Conservation (phyloP, 1,140 invertebrate species). For the Penaeus indicus region DNA sequence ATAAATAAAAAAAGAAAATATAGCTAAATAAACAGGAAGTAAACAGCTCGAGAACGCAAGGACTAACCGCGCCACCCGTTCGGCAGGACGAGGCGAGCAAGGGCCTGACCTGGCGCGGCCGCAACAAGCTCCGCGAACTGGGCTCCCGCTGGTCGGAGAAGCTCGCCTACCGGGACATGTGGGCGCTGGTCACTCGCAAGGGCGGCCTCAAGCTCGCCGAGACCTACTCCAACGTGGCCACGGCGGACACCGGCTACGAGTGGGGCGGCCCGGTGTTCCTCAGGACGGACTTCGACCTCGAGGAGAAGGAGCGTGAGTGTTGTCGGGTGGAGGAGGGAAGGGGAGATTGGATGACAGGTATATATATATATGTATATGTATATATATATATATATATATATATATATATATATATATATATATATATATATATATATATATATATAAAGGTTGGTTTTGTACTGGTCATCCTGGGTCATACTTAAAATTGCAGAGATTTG, state of each 20-base stretch:
- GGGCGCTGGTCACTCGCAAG: constrained; percentile 64
- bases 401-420: not conserved
- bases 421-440: not conserved
- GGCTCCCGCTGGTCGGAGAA: constrained; percentile 58
- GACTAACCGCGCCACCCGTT: too few species aligned
- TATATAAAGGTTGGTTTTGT: not conserved
- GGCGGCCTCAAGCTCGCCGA: constrained; percentile 64
- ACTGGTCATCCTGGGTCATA: too few species aligned
- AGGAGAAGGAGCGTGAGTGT: constrained; percentile 46
- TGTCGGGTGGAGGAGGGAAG: not conserved
- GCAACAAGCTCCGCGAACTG: constrained; percentile 54
- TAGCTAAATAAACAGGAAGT: too few species aligned
- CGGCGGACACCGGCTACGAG: constrained; percentile 64
- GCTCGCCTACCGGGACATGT: constrained; percentile 64
- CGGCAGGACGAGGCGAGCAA: constrained; percentile 49
- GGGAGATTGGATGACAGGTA: not conserved
- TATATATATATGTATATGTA: constrained; percentile 3
- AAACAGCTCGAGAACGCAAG: too few species aligned
- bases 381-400: not conserved
- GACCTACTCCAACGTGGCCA: constrained; percentile 64
- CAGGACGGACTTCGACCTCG: constrained; percentile 62
- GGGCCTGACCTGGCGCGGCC: constrained; percentile 47
- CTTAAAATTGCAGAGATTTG: too few species aligned
- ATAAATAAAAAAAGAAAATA: too few species aligned
- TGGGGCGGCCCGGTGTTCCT: constrained; percentile 65